Evolutionary conservation across 1,140 invertebrate species (phyloP), one percentile per base, ranked within the genome.

Genomic region (Archegozetes longisetosus): DNA sequence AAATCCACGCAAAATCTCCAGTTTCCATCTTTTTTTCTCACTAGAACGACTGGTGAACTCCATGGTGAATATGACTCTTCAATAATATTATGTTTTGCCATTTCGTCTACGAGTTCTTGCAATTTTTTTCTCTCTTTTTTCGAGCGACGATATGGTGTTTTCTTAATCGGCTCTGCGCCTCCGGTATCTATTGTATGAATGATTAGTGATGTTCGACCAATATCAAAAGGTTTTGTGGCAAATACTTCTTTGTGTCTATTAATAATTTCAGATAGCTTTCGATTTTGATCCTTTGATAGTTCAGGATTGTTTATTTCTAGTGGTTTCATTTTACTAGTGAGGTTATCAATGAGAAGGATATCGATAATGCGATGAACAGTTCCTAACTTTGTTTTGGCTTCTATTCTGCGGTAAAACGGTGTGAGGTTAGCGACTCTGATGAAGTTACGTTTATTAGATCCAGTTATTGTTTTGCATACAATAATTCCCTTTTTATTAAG

Each of bases 171-270:
- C 22, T n/a, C 48, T 13, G 51, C 55, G 49, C 60, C 60, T 0
- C 61, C 62, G 12, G 62, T 68, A 24, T 70, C 68, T 48, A 69
- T 70, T 13, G 22, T 22, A 53, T 69, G 68, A 48, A 61, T 53
- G 2, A 68, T 55, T 2, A 68, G 13, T 20, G 64, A 46, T 0
- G 67, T 67, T 53, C 58, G 50, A 14, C 66, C 64, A 1, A 70
- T 50, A 17, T 40, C 32, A 40, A 6, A 9, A 9, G 17, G 6
- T 9, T 40, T 40, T 9, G 32, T 40, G 17, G 32, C 32, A 40
- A 40, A 40, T 9, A 40, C 17, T 6, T 17, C 17, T 40, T 40
- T 40, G 17, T 9, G 17, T 9, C 32, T 40, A 40, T 40, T 40
- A 6, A 40, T 9, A 40, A 40, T 9, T 17, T 40, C 32, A n/a